phyloP scores from a whole-genome alignment of 2,797 vertebrate genomes.

The Galago senegalensis region DNA sequence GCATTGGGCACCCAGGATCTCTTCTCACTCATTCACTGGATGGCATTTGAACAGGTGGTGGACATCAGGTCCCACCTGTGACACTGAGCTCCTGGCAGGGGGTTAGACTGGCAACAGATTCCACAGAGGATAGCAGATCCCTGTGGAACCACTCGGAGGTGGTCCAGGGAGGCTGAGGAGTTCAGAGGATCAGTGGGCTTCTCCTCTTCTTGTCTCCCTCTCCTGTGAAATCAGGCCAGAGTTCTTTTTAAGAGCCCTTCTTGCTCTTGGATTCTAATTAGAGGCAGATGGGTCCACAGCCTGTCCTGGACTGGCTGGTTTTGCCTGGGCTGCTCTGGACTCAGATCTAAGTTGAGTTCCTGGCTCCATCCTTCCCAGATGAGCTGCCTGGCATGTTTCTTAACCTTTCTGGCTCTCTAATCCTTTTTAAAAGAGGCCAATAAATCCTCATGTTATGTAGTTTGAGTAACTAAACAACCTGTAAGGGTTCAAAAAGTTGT shows the following conservation, averaged over 20 bases:
- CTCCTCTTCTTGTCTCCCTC: neutral
- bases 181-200: neutral
- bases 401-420: neutral
- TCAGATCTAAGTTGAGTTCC: neutral
- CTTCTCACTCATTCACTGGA: neutral
- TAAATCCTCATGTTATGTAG: neutral
- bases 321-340: neutral
- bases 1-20: neutral
- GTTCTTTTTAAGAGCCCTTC: neutral
- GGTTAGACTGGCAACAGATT: neutral
- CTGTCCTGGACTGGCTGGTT: neutral
- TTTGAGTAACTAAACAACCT: neutral
- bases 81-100: neutral
- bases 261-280: neutral
- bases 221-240: neutral
- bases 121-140: neutral
- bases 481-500: neutral
- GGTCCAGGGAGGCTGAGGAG: neutral
- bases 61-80: no score
- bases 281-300: neutral
- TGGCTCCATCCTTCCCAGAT: neutral
- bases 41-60: neutral
- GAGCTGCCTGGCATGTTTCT: neutral
- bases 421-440: neutral
- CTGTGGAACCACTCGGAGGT: accelerated